Evolutionary conservation across 1,140 invertebrate species (phyloP), one percentile per base, ranked within the genome.

Genomic region (Zaprionus kolodkinae): DNA sequence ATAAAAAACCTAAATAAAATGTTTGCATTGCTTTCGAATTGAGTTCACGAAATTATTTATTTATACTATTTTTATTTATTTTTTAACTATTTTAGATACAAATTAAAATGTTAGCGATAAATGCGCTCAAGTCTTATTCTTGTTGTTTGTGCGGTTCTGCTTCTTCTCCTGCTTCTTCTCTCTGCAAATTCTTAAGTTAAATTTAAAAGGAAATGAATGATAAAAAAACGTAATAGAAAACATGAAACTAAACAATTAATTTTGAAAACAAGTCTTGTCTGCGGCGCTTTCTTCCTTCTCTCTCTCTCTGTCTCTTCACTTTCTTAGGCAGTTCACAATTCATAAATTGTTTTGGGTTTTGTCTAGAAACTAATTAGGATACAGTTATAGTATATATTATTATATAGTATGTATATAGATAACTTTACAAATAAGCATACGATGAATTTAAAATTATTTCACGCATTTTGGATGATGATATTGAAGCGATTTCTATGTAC

Each of bases 51-150:
- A 61, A 61, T 38, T n/a, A 48, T 10, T 45, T 48, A 59, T 35
- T 45, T 48, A 59, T 35, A 67, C 52, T 72, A 71, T 27, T 54
- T 43, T n/a, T n/a, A n/a, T n/a, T n/a, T n/a, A n/a, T n/a, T 62
- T 54, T 74, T 73, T 55, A 71, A 78, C 66, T 76, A 63, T 77
- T 30, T 30, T 66, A 78, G 55, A 65, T 67, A 52, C 12, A 62
- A 62, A 50, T 54, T 55, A 65, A 27, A 71, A 43, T 57, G 38
- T 62, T 82, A 87, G 82, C 82, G 76, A 78, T 87, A 88, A 88
- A 88, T 88, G 85, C 84, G 27, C 84, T 88, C 74, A 88, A 88
- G 84, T 88, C 84, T 88, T 88, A 76, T 75, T 71, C 55, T 64
- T 64, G 65, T 74, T 68, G 54, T 75, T 76, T 81, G 72, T 70